Conservation (phyloP, 2,113 vertebrate species). For the Glaucomys volans region DNA sequence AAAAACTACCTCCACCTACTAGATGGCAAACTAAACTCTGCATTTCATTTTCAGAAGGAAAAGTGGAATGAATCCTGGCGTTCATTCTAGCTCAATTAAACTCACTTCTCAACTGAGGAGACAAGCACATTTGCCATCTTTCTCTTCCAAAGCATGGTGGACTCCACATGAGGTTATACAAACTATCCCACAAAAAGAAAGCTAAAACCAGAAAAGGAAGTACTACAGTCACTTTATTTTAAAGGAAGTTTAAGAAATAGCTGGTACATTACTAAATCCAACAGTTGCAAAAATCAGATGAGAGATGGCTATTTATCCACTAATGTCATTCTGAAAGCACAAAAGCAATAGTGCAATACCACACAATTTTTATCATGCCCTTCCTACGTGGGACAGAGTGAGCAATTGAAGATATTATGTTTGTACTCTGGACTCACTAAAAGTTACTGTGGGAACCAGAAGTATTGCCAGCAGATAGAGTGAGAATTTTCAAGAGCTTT, state of each 20-base stretch:
- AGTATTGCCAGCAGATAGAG: background rate
- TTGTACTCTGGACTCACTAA: background rate
- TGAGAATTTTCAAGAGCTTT: background rate
- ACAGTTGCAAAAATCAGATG: slow-evolving; percentile 44
- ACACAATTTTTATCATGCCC: background rate
- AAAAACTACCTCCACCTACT: no score
- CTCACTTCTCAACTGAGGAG: background rate
- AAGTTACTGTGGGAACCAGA: background rate
- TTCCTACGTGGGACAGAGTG: background rate
- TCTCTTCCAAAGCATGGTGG: slow-evolving; percentile 1
- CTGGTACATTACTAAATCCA: slow-evolving; percentile 21
- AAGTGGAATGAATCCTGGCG: background rate
- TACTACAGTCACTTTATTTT: background rate
- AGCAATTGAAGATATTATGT: background rate
- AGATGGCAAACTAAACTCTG: background rate
- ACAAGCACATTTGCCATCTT: background rate
- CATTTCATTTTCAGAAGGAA: background rate
- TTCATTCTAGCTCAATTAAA: background rate
- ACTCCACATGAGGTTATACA: background rate
- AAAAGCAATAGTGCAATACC: background rate
- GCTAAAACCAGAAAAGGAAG: slow-evolving; percentile 57
- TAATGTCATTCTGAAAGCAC: no score
- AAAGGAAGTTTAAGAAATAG: slow-evolving; percentile 76
- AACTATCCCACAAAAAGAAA: background rate
- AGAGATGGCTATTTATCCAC: background rate